These are phyloP conservation scores for Tyrannus savana DNA, from an alignment of 2,113 vertebrate species.

Conservation along the genomic window DNA sequence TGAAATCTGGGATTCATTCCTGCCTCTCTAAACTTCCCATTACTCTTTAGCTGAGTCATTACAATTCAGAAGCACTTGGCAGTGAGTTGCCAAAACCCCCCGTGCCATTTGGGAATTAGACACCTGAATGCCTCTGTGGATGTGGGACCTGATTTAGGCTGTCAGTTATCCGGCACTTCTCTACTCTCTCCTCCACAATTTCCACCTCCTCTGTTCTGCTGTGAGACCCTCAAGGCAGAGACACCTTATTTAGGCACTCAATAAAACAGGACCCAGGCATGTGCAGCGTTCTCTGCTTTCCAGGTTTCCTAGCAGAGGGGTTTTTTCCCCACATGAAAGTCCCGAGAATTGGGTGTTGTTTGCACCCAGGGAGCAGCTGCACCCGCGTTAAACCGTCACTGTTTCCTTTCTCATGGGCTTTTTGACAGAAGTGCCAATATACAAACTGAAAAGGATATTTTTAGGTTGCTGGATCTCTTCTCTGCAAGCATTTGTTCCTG, in stretches of 20 bases:
- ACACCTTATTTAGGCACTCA: neutral
- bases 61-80: neutral
- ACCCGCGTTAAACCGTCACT: rapidly evolving
- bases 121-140: neutral
- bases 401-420: neutral
- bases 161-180: neutral
- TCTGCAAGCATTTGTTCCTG: neutral
- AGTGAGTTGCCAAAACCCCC: neutral
- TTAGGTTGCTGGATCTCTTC: neutral
- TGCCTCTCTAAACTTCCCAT: neutral
- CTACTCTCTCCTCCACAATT: neutral
- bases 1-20: constrained; percentile 6
- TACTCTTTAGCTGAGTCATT: neutral
- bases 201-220: neutral
- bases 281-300: neutral
- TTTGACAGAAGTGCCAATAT: neutral
- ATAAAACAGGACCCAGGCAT: neutral
- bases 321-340: neutral
- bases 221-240: neutral
- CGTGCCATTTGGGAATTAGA: neutral
- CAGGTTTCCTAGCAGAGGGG: neutral
- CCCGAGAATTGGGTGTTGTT: neutral
- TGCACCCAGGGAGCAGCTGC: constrained; percentile 11
- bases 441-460: neutral
- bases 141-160: neutral